phyloP scores from a whole-genome alignment of 1,140 invertebrate genomes.

The Melitaea cinxia region DNA sequence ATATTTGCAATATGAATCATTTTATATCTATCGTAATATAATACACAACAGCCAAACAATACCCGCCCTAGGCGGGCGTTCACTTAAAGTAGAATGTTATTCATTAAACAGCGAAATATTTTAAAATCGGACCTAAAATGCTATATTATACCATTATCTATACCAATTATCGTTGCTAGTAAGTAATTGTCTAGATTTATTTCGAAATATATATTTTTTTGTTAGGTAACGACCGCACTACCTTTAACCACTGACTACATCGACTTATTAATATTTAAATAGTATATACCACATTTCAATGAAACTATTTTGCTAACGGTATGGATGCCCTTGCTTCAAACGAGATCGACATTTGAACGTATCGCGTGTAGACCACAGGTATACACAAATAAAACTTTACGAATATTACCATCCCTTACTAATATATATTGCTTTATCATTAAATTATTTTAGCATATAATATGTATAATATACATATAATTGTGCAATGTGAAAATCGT shows the following conservation, averaged over 20 bases:
- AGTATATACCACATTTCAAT: slow-evolving; percentile 70
- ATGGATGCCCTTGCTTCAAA: slow-evolving; percentile 54
- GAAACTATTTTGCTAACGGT: slow-evolving; percentile 68
- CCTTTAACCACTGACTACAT: slow-evolving; percentile 77
- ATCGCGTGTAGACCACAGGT: slow-evolving; percentile 1
- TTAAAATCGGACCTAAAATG: slow-evolving; percentile 48
- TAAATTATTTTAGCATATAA: slow-evolving; percentile 8
- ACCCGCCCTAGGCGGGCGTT: slow-evolving; percentile 45
- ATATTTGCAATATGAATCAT: slow-evolving; percentile 43
- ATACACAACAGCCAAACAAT: slow-evolving; percentile 68
- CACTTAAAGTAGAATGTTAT: slow-evolving; percentile 50
- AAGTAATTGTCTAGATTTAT: slow-evolving; percentile 40
- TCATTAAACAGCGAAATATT: slow-evolving; percentile 57
- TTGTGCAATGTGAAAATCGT: slow-evolving; percentile 20
- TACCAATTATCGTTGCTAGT: slow-evolving; percentile 51
- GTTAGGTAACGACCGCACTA: slow-evolving; percentile 74
- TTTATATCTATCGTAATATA: slow-evolving; percentile 52
- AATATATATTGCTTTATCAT: slow-evolving; percentile 30
- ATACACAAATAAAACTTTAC: not conserved
- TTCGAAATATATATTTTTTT: slow-evolving; percentile 50
- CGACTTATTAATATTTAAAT: slow-evolving; percentile 68
- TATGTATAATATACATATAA: slow-evolving; percentile 13
- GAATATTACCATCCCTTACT: not conserved
- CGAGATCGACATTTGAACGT: slow-evolving; percentile 41
- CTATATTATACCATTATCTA: slow-evolving; percentile 42